Base-by-base conservation (phyloP, 2,113 vertebrate species). In the Mus musculus region DNA sequence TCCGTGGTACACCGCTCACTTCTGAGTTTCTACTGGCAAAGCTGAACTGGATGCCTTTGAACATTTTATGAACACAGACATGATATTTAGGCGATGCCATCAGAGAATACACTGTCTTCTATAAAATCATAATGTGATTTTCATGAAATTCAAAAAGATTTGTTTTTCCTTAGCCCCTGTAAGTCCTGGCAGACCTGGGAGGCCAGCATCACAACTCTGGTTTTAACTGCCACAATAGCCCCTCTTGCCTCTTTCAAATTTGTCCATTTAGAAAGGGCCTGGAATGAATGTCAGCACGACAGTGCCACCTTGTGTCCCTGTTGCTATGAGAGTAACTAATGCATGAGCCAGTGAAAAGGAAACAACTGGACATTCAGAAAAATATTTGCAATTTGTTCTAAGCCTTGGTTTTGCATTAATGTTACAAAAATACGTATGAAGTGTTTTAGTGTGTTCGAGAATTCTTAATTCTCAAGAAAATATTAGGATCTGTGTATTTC, bases 271-370 rank as follows among this genome's bases (percentile, higher is more conserved):
- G 81, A 96, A 95, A 93, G 86, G 82, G 28, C 84, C 86, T 69
- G 71, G 94, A 95, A 91, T 96, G 90, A 97, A 97, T 97, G 95
- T 96, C 97, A 97, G 97, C 97, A 91, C 96, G 90, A 98, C 92
- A 98, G 96, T 97, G 97, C 97, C 97, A 98, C 97, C 97, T 97
- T 98, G 97, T 98, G 97, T 97, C 82, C 71, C 93, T 92, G 30
- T 91, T 96, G 95, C 76, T 93, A 33, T 69, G 94, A 96, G 72
- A 95, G 75, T 95, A 93, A 90, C 65, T 96, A 87, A 88, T 95
- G 36, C 86, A 82, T 90, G 73, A 95, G 10, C 36, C 59, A 84
- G 24, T 78, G 59, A 84, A 96, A 92, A 97, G 39, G 75, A 95
- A 96, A 85, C 80, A 93, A 81, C 65, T 92, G 77, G 95, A 89